Conservation (phyloP, 2,797 vertebrate genomes). For the Micrastur ruficollis region DNA sequence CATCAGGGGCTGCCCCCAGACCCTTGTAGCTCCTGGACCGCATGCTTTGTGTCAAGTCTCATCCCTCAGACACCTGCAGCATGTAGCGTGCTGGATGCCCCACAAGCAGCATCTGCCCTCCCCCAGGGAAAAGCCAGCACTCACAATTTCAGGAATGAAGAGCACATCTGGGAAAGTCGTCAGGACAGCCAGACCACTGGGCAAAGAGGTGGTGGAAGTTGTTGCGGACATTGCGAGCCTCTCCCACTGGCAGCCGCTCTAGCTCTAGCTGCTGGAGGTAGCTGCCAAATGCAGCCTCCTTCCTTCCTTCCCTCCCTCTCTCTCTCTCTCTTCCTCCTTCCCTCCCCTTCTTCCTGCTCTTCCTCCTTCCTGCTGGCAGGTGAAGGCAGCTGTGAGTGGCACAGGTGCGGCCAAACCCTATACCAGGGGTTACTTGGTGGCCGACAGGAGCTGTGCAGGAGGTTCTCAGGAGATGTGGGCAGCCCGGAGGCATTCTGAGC, state of each 20-base stretch:
- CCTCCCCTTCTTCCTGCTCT: not conserved
- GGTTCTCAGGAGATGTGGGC: not conserved
- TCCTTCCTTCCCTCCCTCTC: not conserved
- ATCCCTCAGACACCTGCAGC: not conserved
- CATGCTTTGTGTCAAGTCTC: fast-evolving
- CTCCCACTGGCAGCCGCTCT: fast-evolving
- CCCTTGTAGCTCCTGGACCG: not conserved
- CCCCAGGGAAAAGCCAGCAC: not conserved
- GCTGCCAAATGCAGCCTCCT: not conserved
- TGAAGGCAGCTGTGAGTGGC: not conserved
- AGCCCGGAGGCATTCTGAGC: not conserved
- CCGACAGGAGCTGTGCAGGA: not conserved
- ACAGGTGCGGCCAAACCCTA: not conserved
- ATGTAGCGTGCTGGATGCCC: fast-evolving
- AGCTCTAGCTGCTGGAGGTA: not conserved
- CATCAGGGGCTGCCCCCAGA: not conserved
- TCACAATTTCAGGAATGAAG: conserved; percentile 53
- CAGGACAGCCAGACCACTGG: conserved; percentile 21
- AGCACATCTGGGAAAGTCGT: conserved; percentile 40
- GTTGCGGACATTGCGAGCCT: not conserved
- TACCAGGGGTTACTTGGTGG: not conserved
- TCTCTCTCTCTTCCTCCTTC: not conserved
- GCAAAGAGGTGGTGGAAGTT: not conserved
- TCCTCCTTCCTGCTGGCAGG: not conserved
- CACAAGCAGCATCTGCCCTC: not conserved